Base-by-base conservation (phyloP, 30 jellyfish, hydroid and myxozoan genomes). In the Mastigias papua region DNA sequence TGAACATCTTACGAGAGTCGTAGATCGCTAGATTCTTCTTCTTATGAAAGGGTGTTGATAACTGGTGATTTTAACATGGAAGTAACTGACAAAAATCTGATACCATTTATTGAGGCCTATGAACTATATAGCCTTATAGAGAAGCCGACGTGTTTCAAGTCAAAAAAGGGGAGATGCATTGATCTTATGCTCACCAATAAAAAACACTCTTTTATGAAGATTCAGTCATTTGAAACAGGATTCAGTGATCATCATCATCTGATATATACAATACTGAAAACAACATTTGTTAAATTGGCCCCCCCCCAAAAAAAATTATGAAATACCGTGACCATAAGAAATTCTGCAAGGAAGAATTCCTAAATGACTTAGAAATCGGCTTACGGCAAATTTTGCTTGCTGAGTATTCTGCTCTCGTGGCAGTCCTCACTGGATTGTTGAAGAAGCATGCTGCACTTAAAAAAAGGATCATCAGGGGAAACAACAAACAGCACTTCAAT, bases 241-340 rank as follows among this genome's bases (percentile, higher is more conserved):
- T 77, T 48, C 69, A 57, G n/a, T n/a, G n/a, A n/a, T 73, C 84
- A 48, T 34, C 63, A 73, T 26, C n/a, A 73, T 73, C 69, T 28
- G 79, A 33, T 68, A 21, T 68, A 68, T 21, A 68, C 69, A 57
- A 23, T 57, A 57, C 30, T 57, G 69, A 57, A 57, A 57, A 4
- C 25, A 23, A 57, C 69, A 19, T 57, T 57, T 57, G 69, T 19
- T 57, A 57, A 57, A 23, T 57, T 57, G 69, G 22, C 23, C 69
- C 69, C 69, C 69, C n/a, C n/a, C n/a, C n/a, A n/a, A n/a, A n/a
- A n/a, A 63, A 63, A 63, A 23, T 63, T n/a, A 17, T 63, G 34
- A 63, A 23, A 63, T 63, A 63, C 26, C 5, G 42, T 5, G 37
- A 63, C 1, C 23, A 63, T 10, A 23, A 63, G 46, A 23, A 23